phyloP scores from a whole-genome alignment of 2,797 vertebrate species.

The Macropus fuliginosus region DNA sequence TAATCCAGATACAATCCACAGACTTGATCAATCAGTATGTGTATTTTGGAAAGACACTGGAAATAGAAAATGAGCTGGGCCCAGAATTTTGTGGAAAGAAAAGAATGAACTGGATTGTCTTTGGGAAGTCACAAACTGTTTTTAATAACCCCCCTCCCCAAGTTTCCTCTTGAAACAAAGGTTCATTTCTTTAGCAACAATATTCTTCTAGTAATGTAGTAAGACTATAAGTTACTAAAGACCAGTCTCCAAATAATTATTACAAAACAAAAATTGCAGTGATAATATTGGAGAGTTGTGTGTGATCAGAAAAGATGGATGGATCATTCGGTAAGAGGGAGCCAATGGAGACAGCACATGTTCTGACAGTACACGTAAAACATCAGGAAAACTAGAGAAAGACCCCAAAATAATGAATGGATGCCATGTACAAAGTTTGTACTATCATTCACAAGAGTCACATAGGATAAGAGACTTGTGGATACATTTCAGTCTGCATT shows the following conservation, averaged over 20 bases:
- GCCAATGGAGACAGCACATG: not conserved
- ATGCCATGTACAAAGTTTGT: not conserved
- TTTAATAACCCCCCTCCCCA: not conserved
- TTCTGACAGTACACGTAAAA: not conserved
- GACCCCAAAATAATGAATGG: not conserved
- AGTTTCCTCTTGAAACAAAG: not conserved
- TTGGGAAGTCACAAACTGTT: not conserved
- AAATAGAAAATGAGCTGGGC: not conserved
- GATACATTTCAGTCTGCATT: not conserved
- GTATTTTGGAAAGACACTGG: not conserved
- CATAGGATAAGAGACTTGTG: not conserved
- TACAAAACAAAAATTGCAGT: not conserved
- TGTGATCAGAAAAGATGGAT: not conserved
- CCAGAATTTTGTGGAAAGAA: not conserved
- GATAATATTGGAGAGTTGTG: not conserved
- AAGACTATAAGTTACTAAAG: not conserved
- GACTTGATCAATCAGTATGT: not conserved
- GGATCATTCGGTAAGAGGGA: not conserved
- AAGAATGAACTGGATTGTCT: not conserved
- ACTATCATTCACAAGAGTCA: not conserved
- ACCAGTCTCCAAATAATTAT: not conserved
- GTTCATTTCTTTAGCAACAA: not conserved
- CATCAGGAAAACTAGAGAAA: not conserved
- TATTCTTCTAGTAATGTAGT: not conserved
- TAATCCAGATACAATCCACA: not conserved